phyloP scores from a whole-genome alignment of 2,113 vertebrate genomes.

The Ammodytes marinus region DNA sequence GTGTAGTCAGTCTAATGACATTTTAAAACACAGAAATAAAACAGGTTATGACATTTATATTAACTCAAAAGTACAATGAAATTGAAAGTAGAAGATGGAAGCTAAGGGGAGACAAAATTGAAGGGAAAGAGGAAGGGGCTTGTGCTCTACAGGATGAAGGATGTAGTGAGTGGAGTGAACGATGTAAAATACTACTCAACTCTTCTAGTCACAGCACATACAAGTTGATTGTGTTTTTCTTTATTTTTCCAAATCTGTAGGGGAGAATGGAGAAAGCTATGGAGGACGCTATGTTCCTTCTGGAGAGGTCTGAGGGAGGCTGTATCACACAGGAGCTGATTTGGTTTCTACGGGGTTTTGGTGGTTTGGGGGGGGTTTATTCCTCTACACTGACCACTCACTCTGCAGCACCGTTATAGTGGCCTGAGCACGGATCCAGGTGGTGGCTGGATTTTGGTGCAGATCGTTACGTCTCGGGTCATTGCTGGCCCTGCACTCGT shows the following conservation, averaged over 20 bases:
- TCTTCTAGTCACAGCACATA: constrained; percentile 15
- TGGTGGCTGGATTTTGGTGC: constrained; percentile 95
- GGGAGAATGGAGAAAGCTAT: constrained; percentile 49
- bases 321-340: constrained; percentile 44
- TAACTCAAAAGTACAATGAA: neutral
- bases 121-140: neutral
- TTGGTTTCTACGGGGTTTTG: neutral
- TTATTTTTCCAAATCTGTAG: constrained; percentile 19
- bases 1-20: neutral
- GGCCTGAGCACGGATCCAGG: constrained; percentile 98
- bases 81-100: neutral
- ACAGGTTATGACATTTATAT: neutral
- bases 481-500: constrained; percentile 99
- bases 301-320: constrained; percentile 52
- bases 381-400: constrained; percentile 87
- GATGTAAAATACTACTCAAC: constrained; percentile 17
- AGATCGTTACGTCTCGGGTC: constrained; percentile 95
- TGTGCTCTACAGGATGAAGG: constrained; percentile 18
- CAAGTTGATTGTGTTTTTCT: constrained; percentile 20
- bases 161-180: constrained; percentile 8
- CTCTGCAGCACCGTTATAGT: constrained; percentile 96
- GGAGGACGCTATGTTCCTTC: neutral
- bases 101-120: neutral
- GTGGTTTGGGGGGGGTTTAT: neutral
- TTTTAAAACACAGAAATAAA: neutral